phyloP scores from a whole-genome alignment of 2,113 vertebrate species.

The Suricata suricatta region DNA sequence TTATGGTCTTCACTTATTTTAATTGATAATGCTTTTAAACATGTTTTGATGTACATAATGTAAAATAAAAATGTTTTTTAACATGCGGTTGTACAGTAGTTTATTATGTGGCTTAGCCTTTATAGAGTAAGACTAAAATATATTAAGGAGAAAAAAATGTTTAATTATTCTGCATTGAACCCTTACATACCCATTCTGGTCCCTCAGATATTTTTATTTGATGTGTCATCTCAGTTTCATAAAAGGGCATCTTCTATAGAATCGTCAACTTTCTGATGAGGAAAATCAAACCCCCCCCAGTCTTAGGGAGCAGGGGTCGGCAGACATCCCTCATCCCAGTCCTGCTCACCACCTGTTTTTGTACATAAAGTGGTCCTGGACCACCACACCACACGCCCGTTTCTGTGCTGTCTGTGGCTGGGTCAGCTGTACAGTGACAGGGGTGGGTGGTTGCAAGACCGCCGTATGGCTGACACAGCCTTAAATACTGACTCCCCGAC shows the following conservation, averaged over 20 bases:
- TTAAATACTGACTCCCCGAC: background rate
- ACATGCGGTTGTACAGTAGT: slow-evolving; percentile 85
- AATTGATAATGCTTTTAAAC: slow-evolving; percentile 86
- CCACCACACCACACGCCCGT: background rate
- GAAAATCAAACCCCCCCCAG: background rate
- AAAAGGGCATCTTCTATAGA: slow-evolving; percentile 8
- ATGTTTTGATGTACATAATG: slow-evolving; percentile 89
- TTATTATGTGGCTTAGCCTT: slow-evolving; percentile 78
- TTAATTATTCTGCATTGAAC: background rate
- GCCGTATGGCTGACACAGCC: background rate
- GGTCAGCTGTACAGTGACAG: background rate
- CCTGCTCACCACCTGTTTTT: background rate
- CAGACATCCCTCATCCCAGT: background rate
- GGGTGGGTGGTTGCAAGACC: background rate
- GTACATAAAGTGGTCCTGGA: slow-evolving; percentile 4
- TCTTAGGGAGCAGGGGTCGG: background rate
- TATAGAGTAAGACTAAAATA: slow-evolving; percentile 15
- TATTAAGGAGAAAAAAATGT: background rate
- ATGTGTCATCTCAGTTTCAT: background rate
- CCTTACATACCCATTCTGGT: background rate
- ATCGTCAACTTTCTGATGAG: background rate
- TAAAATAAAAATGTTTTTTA: slow-evolving; percentile 91
- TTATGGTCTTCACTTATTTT: slow-evolving; percentile 86
- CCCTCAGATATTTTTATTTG: background rate
- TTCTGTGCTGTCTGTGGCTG: background rate